phyloP scores from a whole-genome alignment of 2,113 vertebrate species.

The Gobio gobio region DNA sequence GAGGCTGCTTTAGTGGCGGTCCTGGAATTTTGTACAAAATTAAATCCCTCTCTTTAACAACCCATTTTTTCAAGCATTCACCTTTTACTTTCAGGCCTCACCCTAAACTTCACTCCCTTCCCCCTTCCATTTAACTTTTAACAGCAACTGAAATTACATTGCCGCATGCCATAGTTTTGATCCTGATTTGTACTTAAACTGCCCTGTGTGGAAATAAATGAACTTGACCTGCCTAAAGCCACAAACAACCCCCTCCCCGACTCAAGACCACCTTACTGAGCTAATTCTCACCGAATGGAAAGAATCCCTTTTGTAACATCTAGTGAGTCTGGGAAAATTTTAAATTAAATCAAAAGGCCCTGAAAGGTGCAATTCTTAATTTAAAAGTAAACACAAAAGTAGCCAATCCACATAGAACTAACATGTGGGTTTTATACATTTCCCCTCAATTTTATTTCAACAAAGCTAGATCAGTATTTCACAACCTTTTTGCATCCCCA shows the following conservation, averaged over 20 bases:
- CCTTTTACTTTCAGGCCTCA: constrained; percentile 38
- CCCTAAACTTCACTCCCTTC: constrained; percentile 46
- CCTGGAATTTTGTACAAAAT: background rate
- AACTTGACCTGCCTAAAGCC: constrained; percentile 37
- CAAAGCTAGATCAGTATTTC: background rate
- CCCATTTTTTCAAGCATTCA: background rate
- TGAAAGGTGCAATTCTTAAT: background rate
- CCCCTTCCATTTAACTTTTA: constrained; percentile 58
- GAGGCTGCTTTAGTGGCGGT: constrained; percentile 40
- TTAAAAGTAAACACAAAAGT: background rate
- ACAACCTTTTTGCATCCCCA: background rate
- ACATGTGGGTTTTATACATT: constrained; percentile 23
- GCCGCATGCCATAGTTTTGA: constrained; percentile 28
- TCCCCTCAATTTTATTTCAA: background rate
- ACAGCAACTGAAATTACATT: constrained; percentile 32
- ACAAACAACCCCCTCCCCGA: background rate
- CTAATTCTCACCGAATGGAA: constrained; percentile 6
- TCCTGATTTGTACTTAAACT: constrained; percentile 29
- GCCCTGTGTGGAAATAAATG: constrained; percentile 33
- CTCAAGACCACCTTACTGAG: background rate
- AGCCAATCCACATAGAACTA: constrained; percentile 19
- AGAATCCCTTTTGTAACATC: constrained; percentile 4
- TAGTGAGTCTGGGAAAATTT: background rate
- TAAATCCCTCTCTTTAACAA: background rate
- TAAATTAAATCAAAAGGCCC: background rate